These are phyloP conservation scores for Limosa lapponica DNA, from an alignment of 2,797 vertebrate species.

Conservation along the genomic window DNA sequence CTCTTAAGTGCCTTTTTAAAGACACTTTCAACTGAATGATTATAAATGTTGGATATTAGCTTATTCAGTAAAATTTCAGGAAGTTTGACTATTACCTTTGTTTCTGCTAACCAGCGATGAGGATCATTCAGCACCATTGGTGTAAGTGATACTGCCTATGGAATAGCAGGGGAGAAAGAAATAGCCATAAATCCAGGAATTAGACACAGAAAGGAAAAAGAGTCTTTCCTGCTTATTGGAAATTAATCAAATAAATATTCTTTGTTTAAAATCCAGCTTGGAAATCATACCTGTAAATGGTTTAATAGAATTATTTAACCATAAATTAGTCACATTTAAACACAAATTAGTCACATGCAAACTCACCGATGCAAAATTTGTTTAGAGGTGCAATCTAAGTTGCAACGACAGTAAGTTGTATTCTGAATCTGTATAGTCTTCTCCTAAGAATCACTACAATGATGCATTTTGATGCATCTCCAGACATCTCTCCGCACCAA, in stretches of 20 bases:
- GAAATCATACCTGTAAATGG: neutral
- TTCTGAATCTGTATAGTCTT: neutral
- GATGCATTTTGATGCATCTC: neutral
- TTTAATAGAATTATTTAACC: neutral
- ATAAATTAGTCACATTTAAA: neutral
- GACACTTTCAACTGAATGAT: neutral
- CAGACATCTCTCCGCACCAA: neutral
- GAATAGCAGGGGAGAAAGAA: neutral
- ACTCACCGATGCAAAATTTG: neutral
- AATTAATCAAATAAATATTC: neutral
- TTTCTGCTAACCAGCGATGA: slow-evolving; percentile 93
- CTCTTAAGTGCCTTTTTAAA: neutral
- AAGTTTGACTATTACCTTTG: slow-evolving; percentile 85
- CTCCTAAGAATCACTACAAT: neutral
- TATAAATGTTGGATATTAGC: neutral
- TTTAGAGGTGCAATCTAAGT: neutral
- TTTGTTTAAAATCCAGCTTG: neutral
- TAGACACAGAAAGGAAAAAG: neutral
- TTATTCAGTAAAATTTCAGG: neutral
- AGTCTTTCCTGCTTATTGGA: neutral
- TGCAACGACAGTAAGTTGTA: neutral
- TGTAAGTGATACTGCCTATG: slow-evolving; percentile 85
- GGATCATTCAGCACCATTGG: slow-evolving; percentile 85
- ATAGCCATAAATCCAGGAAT: neutral
- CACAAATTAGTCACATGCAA: neutral